phyloP scores from a whole-genome alignment of 2,797 vertebrate species.

The Schizothorax lantsangensis region DNA sequence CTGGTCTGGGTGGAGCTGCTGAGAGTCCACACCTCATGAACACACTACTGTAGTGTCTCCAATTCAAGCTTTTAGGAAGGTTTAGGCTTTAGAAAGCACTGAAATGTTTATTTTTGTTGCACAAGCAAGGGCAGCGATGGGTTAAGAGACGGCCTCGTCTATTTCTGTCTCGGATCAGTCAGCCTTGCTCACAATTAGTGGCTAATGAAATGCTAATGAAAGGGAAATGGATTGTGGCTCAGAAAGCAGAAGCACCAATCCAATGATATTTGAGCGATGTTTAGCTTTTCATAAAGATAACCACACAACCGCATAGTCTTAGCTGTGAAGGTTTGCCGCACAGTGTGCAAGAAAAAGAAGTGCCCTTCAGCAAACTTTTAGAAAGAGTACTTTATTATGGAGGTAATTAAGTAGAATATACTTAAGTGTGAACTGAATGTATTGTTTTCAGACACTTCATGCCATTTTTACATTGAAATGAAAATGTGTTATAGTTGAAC shows the following conservation, averaged over 20 bases:
- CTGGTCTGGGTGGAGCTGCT: conserved; percentile 56
- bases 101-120: neutral
- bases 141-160: conserved; percentile 45
- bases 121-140: neutral
- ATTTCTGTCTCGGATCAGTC: conserved; percentile 47
- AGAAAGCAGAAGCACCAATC: neutral
- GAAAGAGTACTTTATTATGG: neutral
- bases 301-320: neutral
- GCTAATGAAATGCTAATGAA: conserved; percentile 5
- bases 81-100: neutral
- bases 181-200: conserved; percentile 19
- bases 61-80: neutral
- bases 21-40: conserved; percentile 51
- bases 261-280: neutral
- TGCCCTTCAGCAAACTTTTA: neutral
- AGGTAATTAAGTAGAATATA: neutral
- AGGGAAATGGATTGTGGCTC: neutral
- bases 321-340: neutral
- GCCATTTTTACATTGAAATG: too few relatives aligned
- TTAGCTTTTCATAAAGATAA: neutral
- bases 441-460: neutral
- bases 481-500: too few relatives aligned
- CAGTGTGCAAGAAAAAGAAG: neutral
- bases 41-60: conserved; percentile 32
- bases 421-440: neutral